A percentile compares a stretch with the other conserved stretches of the same genome.
Conservation (phyloP, 2,888 invertebrate genomes). For the Meteorus cinctellus region DNA sequence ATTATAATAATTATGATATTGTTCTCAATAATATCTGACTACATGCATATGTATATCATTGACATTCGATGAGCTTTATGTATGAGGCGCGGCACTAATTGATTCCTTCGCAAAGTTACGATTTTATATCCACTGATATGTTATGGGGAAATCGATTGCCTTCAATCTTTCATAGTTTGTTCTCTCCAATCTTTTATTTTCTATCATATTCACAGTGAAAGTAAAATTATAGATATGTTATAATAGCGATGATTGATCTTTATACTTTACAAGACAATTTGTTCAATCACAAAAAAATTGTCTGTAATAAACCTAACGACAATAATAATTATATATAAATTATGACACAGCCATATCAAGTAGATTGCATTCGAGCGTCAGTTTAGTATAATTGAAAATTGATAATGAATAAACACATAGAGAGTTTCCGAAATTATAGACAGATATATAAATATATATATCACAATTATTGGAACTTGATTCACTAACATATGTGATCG, state of each 20-base stretch:
- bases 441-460: not conserved
- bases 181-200: not conserved
- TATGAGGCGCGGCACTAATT: not conserved
- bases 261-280: slow-evolving; percentile 60
- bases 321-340: slow-evolving; percentile 18
- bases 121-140: slow-evolving; percentile 47
- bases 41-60: not conserved
- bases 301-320: not conserved
- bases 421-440: not conserved
- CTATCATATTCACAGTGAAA: slow-evolving; percentile 1
- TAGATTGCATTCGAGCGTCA: not conserved
- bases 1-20: not conserved
- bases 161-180: slow-evolving; percentile 5
- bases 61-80: not conserved
- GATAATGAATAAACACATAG: not conserved
- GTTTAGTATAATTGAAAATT: not conserved
- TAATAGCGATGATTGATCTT: not conserved
- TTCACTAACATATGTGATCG: not conserved
- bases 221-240: slow-evolving; percentile 44
- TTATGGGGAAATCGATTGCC: slow-evolving; percentile 45
- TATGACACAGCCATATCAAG: slow-evolving; percentile 24
- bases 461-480: not conserved
- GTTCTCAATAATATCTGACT: not conserved
- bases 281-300: slow-evolving; percentile 61
- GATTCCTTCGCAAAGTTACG: slow-evolving; percentile 6